Base-by-base conservation (phyloP, 2,113 vertebrate genomes). In the Gymnorhina tibicen region DNA sequence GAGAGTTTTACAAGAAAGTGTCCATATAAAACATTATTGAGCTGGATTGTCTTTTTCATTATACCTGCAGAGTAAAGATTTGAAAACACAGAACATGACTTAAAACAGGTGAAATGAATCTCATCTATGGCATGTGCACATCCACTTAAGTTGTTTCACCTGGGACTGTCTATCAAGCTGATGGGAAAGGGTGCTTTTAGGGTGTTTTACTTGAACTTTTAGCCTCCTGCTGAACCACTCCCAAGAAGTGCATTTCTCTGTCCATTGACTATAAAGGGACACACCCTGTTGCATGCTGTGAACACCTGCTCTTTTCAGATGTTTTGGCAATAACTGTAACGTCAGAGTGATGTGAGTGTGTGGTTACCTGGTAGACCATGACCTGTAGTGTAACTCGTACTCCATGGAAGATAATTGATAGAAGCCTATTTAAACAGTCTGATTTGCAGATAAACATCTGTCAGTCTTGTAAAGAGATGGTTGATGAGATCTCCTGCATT, bases 111-210 rank as follows among this genome's bases (percentile, higher is more conserved):
- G 70, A 23, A 63, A 70, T 42, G 23, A 63, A 56, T 63, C 35
- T 70, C 27, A 32, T n/a, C 33, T 68, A 0, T 79, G 52, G 39
- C 16, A 3, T 16, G 14, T 77, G 52, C 9, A 59, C 0, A 0
- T 82, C 35, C 62, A 24, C 27, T 41, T 85, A 49, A 72, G 26
- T 28, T 87, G 20, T 47, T 32, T 66, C 35, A 53, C 23, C 22
- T 74, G 35, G 37, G 20, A n/a, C 64, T 87, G 10, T 49, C n/a
- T 47, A 1, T 35, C 33, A 60, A 50, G 39, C 56, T 2, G 1
- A 17, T 32, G 9, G 52, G 15, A 80, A 66, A 90, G 60, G 11
- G 9, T 78, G 26, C 20, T 21, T 62, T 78, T 82, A 44, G 60
- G 44, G 35, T 74, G 6, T 70, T 79, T 33, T 4, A 5, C 56